A percentile compares a stretch with the other conserved stretches of the same genome.
Evolutionary conservation across 1,140 invertebrate species (phyloP).

Genomic region (Zaprionus ghesquierei): DNA sequence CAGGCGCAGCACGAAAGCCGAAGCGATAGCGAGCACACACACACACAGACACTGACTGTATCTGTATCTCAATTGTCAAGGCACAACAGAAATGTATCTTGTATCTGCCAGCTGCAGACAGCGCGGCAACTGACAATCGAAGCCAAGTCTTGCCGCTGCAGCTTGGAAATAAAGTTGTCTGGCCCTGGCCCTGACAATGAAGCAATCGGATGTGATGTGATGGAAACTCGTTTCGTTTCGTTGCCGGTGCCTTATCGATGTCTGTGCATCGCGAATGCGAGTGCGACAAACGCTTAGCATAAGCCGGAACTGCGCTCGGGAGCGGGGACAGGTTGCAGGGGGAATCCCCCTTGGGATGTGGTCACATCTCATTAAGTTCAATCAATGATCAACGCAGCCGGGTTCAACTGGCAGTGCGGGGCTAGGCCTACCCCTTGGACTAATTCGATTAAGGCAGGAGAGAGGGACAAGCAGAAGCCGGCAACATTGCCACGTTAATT

Average conservation of each 20-base stretch:
- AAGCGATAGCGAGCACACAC: slow-evolving; percentile 18
- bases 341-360: neutral
- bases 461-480: slow-evolving; percentile 5
- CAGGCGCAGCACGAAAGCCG: slow-evolving; percentile 14
- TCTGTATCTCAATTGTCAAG: slow-evolving; percentile 9
- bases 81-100: slow-evolving; percentile 17
- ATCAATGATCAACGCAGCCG: slow-evolving; percentile 54
- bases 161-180: slow-evolving; percentile 63
- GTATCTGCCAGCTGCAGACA: slow-evolving; percentile 23
- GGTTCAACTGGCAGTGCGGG: neutral
- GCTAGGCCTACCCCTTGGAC: neutral
- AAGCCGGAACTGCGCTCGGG: slow-evolving; percentile 58
- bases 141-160: neutral
- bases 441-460: slow-evolving; percentile 71
- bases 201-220: slow-evolving; percentile 42
- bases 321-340: neutral
- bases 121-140: slow-evolving; percentile 15
- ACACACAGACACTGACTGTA: slow-evolving; percentile 3
- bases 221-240: slow-evolving; percentile 57
- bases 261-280: neutral
- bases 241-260: slow-evolving; percentile 40
- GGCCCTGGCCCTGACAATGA: slow-evolving; percentile 65
- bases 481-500: slow-evolving; percentile 64
- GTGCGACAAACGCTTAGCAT: slow-evolving; percentile 33
- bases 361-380: slow-evolving; percentile 69